Evolutionary conservation across 2,797 vertebrate species (phyloP).

Genomic region (Urophycis tenuis): DNA sequence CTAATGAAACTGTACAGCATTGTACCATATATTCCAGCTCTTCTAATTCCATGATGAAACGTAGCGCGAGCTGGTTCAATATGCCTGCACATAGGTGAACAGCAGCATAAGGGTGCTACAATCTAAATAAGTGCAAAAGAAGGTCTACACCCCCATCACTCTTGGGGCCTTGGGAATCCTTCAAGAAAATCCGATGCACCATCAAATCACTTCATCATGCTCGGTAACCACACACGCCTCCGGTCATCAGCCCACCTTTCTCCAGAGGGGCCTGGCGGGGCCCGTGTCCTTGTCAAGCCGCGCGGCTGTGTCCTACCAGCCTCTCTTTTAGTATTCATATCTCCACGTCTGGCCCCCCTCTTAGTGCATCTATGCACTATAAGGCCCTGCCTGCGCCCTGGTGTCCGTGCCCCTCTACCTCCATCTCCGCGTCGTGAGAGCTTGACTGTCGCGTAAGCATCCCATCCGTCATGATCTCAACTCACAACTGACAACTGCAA

Average conservation of each 20-base stretch:
- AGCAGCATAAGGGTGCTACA: neutral
- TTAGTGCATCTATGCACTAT: neutral
- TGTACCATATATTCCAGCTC: neutral
- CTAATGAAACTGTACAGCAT: neutral
- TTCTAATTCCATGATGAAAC: neutral
- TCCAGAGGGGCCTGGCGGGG: neutral
- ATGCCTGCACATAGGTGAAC: neutral
- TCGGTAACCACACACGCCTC: neutral
- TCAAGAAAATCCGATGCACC: neutral
- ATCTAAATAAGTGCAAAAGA: neutral
- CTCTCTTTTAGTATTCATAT: slow-evolving; percentile 5
- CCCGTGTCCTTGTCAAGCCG: neutral
- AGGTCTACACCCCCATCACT: neutral
- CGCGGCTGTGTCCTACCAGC: neutral
- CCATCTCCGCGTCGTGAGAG: neutral
- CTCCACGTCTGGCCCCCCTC: neutral
- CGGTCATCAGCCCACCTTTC: neutral
- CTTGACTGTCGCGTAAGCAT: neutral
- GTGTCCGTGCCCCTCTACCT: neutral
- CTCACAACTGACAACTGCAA: neutral
- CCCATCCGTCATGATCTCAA: neutral
- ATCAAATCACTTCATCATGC: neutral
- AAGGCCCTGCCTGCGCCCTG: neutral
- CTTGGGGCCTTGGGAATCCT: neutral
- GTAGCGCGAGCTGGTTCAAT: neutral